Evolutionary conservation across 2,113 vertebrate species (phyloP), one percentile per base, ranked within the genome.

Genomic region (Alaudala cheleensis): DNA sequence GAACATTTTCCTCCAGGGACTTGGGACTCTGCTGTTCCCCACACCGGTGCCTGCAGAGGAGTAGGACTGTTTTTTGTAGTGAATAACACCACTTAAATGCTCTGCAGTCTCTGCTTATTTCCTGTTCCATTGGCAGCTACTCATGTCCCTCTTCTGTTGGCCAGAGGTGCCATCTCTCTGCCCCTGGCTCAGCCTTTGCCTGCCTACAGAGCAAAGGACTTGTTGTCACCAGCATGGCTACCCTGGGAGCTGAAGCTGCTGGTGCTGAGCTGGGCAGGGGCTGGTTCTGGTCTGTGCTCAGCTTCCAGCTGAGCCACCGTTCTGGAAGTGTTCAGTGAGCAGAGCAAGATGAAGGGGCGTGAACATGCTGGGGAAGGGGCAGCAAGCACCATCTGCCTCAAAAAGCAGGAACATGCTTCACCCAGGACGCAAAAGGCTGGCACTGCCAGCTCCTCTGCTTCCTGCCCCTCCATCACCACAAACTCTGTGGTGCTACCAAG

Each of bases 21-120:
- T 40, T 3, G 0, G 24, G 26, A 26, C 14, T 65, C 53, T 82
- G 42, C 70, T 37, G 28, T 65, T 88, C 28, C 28, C 37, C 14
- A 7, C 4, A 3, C 57, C 0, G 0, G 19, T 84, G 49, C n/a
- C 71, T 20, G 31, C 0, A 0, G 42, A 31, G 23, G 5, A 40
- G 58, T 50, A 33, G 28, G 7, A 33, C 16, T 72, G 0, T 1
- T 40, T 56, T 90, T 79, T 66, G 5, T 69, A 69, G 42, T 22
- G 3, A 86, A 77, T 80, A 76, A 58, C 9, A n/a, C 24, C 2
- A 1, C 5, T 45, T 66, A 20, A 82, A 81, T 49, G 45, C 22
- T 80, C 19, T 76, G 13, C 70, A 78, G 37, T 74, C 20, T 54
- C 39, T 4, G 50, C 51, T 76, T 3, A 0, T 77, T 77, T 86